These are phyloP conservation scores for Todus mexicanus DNA, from an alignment of 2,797 vertebrate species.

Conservation along the genomic window DNA sequence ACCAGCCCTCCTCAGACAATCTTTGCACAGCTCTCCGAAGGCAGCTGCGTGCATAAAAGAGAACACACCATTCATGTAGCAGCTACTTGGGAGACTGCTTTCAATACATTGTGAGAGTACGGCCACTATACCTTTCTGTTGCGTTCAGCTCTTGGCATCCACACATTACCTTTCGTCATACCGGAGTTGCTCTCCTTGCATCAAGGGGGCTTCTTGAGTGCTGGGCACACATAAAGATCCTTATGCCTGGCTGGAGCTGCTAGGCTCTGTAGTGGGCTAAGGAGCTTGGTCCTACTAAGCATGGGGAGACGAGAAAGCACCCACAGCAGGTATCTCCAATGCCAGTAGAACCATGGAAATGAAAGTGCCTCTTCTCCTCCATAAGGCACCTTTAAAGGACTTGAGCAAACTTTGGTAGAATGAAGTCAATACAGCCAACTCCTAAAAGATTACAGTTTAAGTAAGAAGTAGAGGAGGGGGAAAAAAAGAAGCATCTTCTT, in stretches of 20 bases:
- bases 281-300: background rate
- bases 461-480: background rate
- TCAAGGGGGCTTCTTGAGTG: background rate
- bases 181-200: no score
- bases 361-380: background rate
- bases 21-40: background rate
- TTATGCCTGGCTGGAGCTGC: background rate
- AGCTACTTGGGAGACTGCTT: background rate
- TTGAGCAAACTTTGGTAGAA: background rate
- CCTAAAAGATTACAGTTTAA: background rate
- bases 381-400: background rate
- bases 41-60: background rate
- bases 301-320: background rate
- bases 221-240: background rate
- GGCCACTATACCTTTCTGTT: background rate
- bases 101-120: background rate
- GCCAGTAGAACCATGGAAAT: background rate
- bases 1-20: background rate
- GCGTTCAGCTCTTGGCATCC: background rate
- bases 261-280: background rate
- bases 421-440: background rate
- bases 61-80: accelerated
- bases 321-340: background rate
- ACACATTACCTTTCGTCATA: accelerated
- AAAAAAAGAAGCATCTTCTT: background rate